Percentiles rank a stretch among this genome's conserved stretches.
Evolutionary conservation across 2,797 vertebrate species (phyloP).

Genomic region (Amblyopsis hoosieri): DNA sequence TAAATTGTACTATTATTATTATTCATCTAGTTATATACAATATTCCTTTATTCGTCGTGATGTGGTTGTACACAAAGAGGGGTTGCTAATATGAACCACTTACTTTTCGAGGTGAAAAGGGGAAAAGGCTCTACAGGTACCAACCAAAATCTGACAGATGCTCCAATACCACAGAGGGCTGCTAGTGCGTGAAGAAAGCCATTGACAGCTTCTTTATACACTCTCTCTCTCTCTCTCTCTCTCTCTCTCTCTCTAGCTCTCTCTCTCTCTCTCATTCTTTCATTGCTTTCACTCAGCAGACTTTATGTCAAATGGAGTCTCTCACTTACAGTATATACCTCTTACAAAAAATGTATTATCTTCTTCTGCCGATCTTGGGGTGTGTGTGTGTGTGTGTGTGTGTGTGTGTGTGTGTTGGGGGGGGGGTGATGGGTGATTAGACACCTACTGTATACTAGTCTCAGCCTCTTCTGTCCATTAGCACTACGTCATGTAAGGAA

Average conservation of each 20-base stretch:
- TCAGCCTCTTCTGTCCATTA: too few species aligned
- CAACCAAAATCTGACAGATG: conserved; percentile 74
- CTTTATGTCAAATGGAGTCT: too few species aligned
- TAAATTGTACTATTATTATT: too few species aligned
- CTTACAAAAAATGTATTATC: too few species aligned
- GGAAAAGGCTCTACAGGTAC: conserved; percentile 50
- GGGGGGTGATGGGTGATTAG: not conserved
- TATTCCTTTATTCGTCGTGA: too few species aligned
- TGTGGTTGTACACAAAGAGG: not conserved
- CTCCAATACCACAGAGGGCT: conserved; percentile 73
- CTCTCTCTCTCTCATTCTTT: not conserved
- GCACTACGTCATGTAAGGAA: too few species aligned
- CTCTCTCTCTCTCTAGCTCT: not conserved
- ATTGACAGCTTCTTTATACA: conserved; percentile 73
- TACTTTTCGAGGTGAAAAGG: too few species aligned
- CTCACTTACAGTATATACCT: too few species aligned
- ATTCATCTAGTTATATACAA: too few species aligned
- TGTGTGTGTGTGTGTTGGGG: not conserved
- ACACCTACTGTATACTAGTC: too few species aligned
- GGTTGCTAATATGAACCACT: not conserved
- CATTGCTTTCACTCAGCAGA: conserved; percentile 12
- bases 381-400: conserved; percentile 14
- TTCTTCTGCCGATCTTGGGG: conserved; percentile 20
- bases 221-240: conserved; percentile 25
- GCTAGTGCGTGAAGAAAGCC: conserved; percentile 75